Percentiles rank a stretch among this genome's conserved stretches.
Evolutionary conservation across 2,113 vertebrate genomes (phyloP).

Genomic region (Okapia johnstoni): DNA sequence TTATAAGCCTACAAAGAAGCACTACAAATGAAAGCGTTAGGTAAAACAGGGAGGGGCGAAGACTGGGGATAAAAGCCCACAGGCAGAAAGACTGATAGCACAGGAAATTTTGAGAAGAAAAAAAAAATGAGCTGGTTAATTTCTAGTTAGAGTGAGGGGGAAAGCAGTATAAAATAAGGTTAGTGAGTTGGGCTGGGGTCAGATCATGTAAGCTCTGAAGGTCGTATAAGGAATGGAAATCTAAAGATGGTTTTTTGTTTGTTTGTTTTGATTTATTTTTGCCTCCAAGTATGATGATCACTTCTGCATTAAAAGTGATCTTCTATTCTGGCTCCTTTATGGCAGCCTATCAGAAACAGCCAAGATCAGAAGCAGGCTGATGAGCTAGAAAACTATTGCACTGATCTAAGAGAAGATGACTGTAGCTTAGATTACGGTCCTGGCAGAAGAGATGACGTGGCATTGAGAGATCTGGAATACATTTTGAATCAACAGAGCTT

Average conservation of each 20-base stretch:
- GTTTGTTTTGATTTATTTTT: background rate
- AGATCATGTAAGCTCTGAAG: background rate
- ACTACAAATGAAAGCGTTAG: background rate
- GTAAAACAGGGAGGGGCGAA: background rate
- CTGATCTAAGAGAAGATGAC: background rate
- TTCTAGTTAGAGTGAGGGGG: background rate
- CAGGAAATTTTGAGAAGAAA: background rate
- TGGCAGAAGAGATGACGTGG: background rate
- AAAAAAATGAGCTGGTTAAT: background rate
- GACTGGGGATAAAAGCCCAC: background rate
- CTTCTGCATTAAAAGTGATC: background rate
- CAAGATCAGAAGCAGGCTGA: background rate
- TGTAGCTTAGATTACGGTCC: background rate
- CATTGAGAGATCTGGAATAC: background rate
- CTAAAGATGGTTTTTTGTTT: background rate
- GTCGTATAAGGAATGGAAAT: background rate
- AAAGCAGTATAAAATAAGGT: background rate
- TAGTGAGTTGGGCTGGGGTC: background rate
- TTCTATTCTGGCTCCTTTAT: background rate
- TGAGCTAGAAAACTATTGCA: background rate
- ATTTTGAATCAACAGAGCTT: background rate
- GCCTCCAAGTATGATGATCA: background rate
- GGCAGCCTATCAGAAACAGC: background rate
- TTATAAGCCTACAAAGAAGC: background rate
- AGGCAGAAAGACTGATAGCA: background rate